Evolutionary conservation across 2,797 vertebrate genomes (phyloP).

Genomic region (Neomorphus geoffroyi): DNA sequence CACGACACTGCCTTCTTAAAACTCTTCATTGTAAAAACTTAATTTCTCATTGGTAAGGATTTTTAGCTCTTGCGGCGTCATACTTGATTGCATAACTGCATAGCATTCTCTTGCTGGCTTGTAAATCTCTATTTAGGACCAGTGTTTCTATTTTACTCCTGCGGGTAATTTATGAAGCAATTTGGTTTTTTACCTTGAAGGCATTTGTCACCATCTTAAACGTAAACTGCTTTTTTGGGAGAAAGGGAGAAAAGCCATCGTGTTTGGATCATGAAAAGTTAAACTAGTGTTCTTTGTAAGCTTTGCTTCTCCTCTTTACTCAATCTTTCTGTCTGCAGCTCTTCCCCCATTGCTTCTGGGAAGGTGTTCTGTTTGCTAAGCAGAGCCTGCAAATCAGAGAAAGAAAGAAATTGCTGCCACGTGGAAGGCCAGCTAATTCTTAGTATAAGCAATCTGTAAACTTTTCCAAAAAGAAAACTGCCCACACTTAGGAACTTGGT

Average conservation of each 20-base stretch:
- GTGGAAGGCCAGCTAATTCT: neutral
- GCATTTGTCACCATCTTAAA: neutral
- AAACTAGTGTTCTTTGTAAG: neutral
- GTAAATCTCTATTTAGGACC: neutral
- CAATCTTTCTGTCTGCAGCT: neutral
- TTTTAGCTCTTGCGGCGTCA: neutral
- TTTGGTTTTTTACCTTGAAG: neutral
- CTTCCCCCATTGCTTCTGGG: neutral
- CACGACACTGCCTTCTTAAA: neutral
- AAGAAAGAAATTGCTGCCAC: neutral
- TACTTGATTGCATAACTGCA: neutral
- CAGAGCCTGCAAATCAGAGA: neutral
- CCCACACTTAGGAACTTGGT: neutral
- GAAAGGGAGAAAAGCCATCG: neutral
- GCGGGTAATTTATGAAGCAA: accelerated
- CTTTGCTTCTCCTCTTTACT: neutral
- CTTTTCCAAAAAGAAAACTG: neutral
- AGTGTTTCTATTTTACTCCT: no score
- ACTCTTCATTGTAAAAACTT: neutral
- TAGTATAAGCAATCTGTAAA: neutral
- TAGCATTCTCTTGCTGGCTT: neutral
- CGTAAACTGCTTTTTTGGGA: neutral
- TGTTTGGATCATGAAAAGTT: neutral
- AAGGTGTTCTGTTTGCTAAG: neutral
- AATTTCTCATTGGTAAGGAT: neutral